Evolutionary conservation across 2,888 invertebrate genomes (phyloP), one percentile per base, ranked within the genome.

Genomic region (Nomada fucata): DNA sequence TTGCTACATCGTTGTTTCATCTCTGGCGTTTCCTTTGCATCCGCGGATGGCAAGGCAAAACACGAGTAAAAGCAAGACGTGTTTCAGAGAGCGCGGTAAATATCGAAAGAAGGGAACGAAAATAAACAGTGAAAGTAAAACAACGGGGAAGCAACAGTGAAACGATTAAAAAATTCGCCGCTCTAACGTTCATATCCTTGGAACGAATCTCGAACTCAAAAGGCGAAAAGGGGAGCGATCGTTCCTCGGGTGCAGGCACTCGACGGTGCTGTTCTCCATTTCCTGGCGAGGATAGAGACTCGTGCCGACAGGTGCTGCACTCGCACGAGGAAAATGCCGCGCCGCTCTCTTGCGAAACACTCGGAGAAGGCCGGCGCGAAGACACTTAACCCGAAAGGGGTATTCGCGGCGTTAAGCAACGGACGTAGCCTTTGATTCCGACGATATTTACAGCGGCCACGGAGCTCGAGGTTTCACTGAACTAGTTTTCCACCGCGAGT

Each of bases 401-500:
- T 82, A 84, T 76, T 75, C 69, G 64, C 73, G 44, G 74, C 47
- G 52, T 79, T 83, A 79, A 73, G 77, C 75, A 82, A 86, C 73
- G 80, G 73, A 81, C 78, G 68, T 81, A 83, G 81, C 81, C 86
- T 84, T 85, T 79, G 84, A 85, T 79, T 82, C 75, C 76, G 71
- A 72, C 83, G 82, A 80, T 86, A 87, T 86, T 87, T 87, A 84
- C 87, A 70, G 75, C 86, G 77, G 69, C 76, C 72, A 79, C 82
- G 55, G 74, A 67, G 42, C 76, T 79, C 84, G 86, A 87, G 88
- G 85, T 85, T 89, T 84, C 84, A 83, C 83, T 86, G 90, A 90
- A 89, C 90, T 90, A 90, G 86, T 89, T 90, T 87, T 74, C 83
- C 82, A 59, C 61, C 71, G 77, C 83, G 80, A 87, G 83, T 86